Evolutionary conservation across 2,113 vertebrate species (phyloP).

Genomic region (Xenopus tropicalis): UCB_Xtro_10.0 CM004445.2:136706001-136706500

Average conservation of each 20-base stretch:
- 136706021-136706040: too few species aligned
- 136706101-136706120: too few species aligned
- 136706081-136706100: too few species aligned
- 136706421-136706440: background rate
- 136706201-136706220: too few species aligned
- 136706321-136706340: constrained; percentile 10
- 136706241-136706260: constrained; percentile 9
- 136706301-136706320: constrained; percentile 29
- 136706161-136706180: too few species aligned
- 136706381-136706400: constrained; percentile 7
- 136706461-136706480: constrained; percentile 6
- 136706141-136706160: too few species aligned
- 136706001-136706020: too few species aligned
- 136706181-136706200: too few species aligned
- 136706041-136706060: too few species aligned
- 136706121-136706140: too few species aligned
- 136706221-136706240: background rate
- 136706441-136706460: constrained; percentile 14
- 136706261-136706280: constrained; percentile 16
- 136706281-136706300: constrained; percentile 12
- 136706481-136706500: constrained; percentile 30
- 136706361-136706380: background rate
- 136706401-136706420: constrained; percentile 9
- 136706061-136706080: too few species aligned
- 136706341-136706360: background rate